Percentiles rank a stretch among this genome's conserved stretches.
phyloP scores from a whole-genome alignment of 2,888 invertebrate species.

The Bhutanitis thaidina region DNA sequence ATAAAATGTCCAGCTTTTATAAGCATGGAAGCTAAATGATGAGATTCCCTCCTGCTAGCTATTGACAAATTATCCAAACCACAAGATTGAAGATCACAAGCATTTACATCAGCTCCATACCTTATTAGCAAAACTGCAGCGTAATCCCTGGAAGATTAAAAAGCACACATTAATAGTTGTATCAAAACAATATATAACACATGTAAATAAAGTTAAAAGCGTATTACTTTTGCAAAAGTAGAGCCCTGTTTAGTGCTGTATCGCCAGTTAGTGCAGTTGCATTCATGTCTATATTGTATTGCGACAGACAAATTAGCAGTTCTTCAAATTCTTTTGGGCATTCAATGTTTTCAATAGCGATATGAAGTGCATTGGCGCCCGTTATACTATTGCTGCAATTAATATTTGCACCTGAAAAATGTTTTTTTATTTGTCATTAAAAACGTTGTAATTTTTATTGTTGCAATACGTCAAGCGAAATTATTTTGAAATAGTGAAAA shows the following conservation, averaged over 20 bases:
- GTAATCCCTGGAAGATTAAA: slow-evolving; percentile 52
- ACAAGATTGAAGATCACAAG: slow-evolving; percentile 76
- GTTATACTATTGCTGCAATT: slow-evolving; percentile 75
- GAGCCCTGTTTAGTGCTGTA: slow-evolving; percentile 74
- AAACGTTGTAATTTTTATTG: too few species aligned
- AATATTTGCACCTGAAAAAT: slow-evolving; percentile 74
- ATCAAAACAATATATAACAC: neutral
- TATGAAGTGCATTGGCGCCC: slow-evolving; percentile 80
- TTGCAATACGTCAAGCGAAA: too few species aligned
- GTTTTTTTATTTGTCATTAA: neutral
- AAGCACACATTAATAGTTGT: neutral
- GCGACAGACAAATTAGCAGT: slow-evolving; percentile 68
- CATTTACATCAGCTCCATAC: slow-evolving; percentile 82
- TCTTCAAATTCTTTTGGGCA: slow-evolving; percentile 70
- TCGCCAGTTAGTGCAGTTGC: slow-evolving; percentile 67
- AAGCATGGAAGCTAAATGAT: slow-evolving; percentile 52
- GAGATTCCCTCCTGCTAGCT: slow-evolving; percentile 60
- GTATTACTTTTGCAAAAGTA: slow-evolving; percentile 67
- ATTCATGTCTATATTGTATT: slow-evolving; percentile 68
- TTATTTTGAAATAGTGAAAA: too few species aligned
- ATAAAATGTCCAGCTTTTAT: slow-evolving; percentile 62
- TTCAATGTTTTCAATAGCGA: slow-evolving; percentile 80
- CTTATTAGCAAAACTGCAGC: slow-evolving; percentile 80
- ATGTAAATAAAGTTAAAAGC: slow-evolving; percentile 8
- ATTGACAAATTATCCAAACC: slow-evolving; percentile 78